Percentiles rank a stretch among this genome's conserved stretches.
Evolutionary conservation across 2,113 vertebrate genomes (phyloP).

Genomic region (Aegotheles bennettii): DNA sequence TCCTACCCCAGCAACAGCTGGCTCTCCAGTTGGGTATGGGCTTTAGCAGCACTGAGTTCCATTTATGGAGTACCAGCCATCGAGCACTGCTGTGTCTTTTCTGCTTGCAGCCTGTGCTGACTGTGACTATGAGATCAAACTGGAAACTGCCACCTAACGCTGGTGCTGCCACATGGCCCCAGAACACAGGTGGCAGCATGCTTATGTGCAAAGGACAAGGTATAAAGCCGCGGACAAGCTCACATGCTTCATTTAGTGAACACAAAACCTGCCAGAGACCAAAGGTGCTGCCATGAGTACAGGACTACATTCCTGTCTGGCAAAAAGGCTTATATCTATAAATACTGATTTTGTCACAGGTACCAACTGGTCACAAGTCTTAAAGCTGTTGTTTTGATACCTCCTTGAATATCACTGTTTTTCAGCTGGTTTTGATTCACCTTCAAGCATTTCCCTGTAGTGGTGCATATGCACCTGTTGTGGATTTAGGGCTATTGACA

Average conservation of each 20-base stretch:
- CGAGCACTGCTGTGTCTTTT: neutral
- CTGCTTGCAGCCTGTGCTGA: fast-evolving
- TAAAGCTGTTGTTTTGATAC: neutral
- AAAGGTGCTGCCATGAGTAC: neutral
- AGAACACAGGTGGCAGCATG: fast-evolving
- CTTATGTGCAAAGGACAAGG: neutral
- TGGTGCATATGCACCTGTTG: neutral
- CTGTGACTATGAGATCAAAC: fast-evolving
- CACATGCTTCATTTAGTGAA: fast-evolving
- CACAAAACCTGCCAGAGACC: neutral
- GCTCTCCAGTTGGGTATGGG: neutral
- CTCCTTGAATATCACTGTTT: neutral
- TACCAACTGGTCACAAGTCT: neutral
- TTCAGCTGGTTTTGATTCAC: neutral
- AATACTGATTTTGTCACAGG: neutral
- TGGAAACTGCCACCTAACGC: neutral
- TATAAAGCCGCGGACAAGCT: neutral
- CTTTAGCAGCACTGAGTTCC: neutral
- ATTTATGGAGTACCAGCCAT: neutral
- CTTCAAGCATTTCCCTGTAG: neutral
- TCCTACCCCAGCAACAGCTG: neutral
- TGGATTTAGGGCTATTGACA: neutral
- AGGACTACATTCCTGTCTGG: neutral
- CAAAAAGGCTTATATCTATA: neutral
- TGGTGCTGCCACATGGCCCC: neutral